These are phyloP conservation scores for Eubasilissa regina DNA, from an alignment of 1,140 invertebrate species.

Conservation along the genomic window DNA sequence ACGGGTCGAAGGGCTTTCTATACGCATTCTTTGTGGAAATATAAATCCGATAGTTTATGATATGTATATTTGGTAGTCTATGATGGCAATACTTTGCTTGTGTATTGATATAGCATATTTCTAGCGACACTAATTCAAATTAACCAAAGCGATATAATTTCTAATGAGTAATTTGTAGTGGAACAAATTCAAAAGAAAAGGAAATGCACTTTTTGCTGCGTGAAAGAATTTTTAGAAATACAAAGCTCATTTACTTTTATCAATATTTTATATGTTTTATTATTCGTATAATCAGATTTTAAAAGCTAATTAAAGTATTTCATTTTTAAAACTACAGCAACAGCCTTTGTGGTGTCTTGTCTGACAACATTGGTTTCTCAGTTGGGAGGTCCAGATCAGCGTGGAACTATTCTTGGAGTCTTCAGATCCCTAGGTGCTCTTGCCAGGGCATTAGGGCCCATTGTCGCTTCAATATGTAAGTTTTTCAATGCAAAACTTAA, in stretches of 20 bases:
- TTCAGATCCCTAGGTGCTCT: conserved; percentile 95
- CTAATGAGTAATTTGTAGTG: no score
- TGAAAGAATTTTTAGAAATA: no score
- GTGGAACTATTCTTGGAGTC: conserved; percentile 93
- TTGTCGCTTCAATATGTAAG: conserved; percentile 85
- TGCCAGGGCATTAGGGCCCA: conserved; percentile 92
- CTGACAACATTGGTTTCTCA: conserved; percentile 91
- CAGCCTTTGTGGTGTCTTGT: conserved; percentile 95
- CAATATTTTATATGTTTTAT: neutral
- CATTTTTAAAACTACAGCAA: conserved; percentile 75
- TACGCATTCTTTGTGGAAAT: no score
- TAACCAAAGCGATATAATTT: no score
- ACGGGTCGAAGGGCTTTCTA: no score
- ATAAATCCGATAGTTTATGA: no score
- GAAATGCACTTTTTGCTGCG: no score
- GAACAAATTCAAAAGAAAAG: no score
- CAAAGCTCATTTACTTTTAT: neutral
- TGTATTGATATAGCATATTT: no score
- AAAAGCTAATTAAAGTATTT: neutral
- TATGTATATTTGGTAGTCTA: no score
- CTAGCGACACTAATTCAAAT: no score
- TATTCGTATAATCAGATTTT: neutral
- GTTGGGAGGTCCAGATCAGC: conserved; percentile 87
- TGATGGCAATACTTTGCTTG: no score
- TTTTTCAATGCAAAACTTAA: conserved; percentile 22